phyloP scores from a whole-genome alignment of 2,888 invertebrate genomes.

The Zaprionus obscuricornis region DNA sequence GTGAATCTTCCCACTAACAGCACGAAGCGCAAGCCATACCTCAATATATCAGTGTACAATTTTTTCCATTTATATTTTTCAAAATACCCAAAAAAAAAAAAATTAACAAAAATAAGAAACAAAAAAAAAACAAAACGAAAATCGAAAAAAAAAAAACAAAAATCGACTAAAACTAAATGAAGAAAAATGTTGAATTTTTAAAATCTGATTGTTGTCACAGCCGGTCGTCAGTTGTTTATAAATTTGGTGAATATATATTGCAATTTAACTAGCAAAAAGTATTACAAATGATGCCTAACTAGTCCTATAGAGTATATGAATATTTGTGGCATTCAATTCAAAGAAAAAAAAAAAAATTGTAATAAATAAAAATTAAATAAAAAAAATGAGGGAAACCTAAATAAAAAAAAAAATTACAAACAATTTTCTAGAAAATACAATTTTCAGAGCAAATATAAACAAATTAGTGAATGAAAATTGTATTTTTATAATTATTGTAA shows the following conservation, averaged over 20 bases:
- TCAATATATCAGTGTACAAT: slow-evolving; percentile 73
- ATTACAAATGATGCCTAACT: slow-evolving; percentile 28
- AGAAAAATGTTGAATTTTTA: slow-evolving; percentile 60
- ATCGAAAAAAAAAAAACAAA: slow-evolving; percentile 17
- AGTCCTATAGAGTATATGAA: slow-evolving; percentile 34
- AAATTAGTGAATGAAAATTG: too few species aligned
- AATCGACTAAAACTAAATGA: too few species aligned
- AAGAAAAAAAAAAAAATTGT: too few species aligned
- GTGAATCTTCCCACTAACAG: slow-evolving; percentile 68
- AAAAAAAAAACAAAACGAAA: slow-evolving; percentile 26
- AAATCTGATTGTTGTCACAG: slow-evolving; percentile 75
- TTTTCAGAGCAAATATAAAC: too few species aligned
- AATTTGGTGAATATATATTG: slow-evolving; percentile 51
- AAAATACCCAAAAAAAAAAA: slow-evolving; percentile 44
- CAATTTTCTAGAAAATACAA: too few species aligned
- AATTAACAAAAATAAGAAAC: too few species aligned
- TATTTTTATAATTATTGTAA: too few species aligned
- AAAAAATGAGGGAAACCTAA: too few species aligned
- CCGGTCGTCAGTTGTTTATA: slow-evolving; percentile 49
- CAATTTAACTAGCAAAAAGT: slow-evolving; percentile 45
- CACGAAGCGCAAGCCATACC: slow-evolving; percentile 77
- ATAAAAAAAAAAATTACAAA: too few species aligned
- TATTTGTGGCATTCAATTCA: slow-evolving; percentile 53
- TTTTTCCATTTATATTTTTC: slow-evolving; percentile 74
- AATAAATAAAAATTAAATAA: too few species aligned